Evolutionary conservation across 2,113 vertebrate genomes (phyloP).

Genomic region (Trachemys scripta): DNA sequence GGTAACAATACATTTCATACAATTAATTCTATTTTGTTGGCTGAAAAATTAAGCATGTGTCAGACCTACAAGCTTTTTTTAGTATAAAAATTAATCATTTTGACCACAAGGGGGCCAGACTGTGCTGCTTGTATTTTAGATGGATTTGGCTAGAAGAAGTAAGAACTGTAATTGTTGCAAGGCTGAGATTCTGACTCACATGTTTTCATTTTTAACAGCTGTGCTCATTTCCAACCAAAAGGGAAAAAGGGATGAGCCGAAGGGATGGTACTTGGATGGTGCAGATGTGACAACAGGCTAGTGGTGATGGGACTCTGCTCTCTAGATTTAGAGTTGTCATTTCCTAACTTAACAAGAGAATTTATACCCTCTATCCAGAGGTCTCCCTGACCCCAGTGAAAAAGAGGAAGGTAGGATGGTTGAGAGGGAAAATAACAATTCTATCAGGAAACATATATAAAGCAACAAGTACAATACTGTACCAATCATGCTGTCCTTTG

Average conservation of each 20-base stretch:
- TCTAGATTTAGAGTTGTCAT: neutral
- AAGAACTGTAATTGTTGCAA: constrained; percentile 61
- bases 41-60: neutral
- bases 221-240: constrained; percentile 70
- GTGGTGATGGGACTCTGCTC: constrained; percentile 8
- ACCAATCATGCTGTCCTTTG: constrained; percentile 26
- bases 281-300: constrained; percentile 1
- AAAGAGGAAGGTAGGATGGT: neutral
- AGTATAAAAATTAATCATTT: neutral
- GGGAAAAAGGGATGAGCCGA: constrained; percentile 51
- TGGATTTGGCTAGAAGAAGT: constrained; percentile 10
- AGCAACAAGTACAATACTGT: constrained; percentile 1
- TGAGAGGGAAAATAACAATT: neutral
- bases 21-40: constrained; percentile 7
- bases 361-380: constrained; percentile 5
- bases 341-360: neutral
- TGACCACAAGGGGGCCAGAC: neutral
- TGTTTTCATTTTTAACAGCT: constrained; percentile 76
- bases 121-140: neutral
- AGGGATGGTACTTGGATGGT: constrained; percentile 43
- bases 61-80: constrained; percentile 29
- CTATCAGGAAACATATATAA: constrained; percentile 2
- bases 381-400: neutral
- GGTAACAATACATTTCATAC: neutral
- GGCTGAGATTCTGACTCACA: constrained; percentile 65